Base-by-base conservation (phyloP, 2,888 invertebrate genomes). In the Smittia sp. region DNA sequence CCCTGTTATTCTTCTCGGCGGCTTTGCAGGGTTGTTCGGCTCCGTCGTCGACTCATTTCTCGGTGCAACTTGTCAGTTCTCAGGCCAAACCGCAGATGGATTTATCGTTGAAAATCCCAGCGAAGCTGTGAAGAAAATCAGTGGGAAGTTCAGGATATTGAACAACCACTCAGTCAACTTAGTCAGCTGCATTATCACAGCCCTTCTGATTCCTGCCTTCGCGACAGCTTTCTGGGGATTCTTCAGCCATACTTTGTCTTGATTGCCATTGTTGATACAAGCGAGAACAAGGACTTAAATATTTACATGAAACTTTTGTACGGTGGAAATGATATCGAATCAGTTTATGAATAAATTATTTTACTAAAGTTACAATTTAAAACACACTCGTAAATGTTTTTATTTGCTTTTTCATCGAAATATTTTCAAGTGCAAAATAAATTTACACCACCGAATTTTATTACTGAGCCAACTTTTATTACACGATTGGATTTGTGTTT, bases 141-240 rank as follows among this genome's bases (percentile, higher is more conserved):
- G 90, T 79, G 96, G 95, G 3, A 63, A 18, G 6, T 81, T 85
- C 74, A 86, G 88, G 76, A 83, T 94, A 68, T 81, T 96, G 58
- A 93, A 94, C 79, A 96, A 96, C 81, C 92, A 95, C 79, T 90
- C 92, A 79, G 93, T 96, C 0, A 96, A 96, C 82, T 85, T 96
- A 58, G 84, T 95, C 74, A 90, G 93, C 0, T 90, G 90, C 74
- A 86, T 94, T 70, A 81, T 90, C 7, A 91, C 90, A 77, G 91
- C 89, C 1, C 80, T 93, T 0, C 81, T 88, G 3, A 85, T 91
- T 78, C 92, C 93, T 3, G 27, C 63, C 25, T 27, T 63, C 25
- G 25, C 22, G 3, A 27, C 25, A 9, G 25, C 1, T 1, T 63
- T 27, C 3, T 63, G 25, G 63, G 27, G n/a, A 24, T 11, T 63